Base-by-base conservation (phyloP, 92 coral and sea anemone species). In the Siderastrea radians region DNA sequence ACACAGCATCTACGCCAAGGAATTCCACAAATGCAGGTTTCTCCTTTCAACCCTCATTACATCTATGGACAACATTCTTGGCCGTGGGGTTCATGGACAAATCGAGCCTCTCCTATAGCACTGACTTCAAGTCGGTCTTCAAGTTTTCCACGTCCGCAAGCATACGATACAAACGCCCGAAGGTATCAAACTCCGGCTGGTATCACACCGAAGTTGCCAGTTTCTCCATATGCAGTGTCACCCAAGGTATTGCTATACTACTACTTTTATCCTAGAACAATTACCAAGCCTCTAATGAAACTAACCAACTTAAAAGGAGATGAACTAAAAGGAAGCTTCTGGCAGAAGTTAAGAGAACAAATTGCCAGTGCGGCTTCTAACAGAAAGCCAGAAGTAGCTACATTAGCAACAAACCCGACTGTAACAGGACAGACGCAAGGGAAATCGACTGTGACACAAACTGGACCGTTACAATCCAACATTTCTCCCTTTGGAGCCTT, bases 221-320 rank as follows among this genome's bases (percentile, higher is more conserved):
- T 44, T 50, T 62, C 74, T 48, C 87, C 73, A 12, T 60, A 47
- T 44, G 5, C 79, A 15, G 64, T 9, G 63, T 14, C 87, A 13
- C 87, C 80, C 38, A 49, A 84, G 87, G 87, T 84, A 84, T 74
- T 84, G 26, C 53, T 84, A 26, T 84, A 84, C 72, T 84, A 74
- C 64, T 84, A 84, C 43, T 74, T 47, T 38, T 73, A 84, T 74
- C 87, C 87, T 74, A 84, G 57, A 49, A 64, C 87, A 15, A 50
- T 74, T 38, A 84, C 45, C 73, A 74, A 74, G 19, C 80, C 87
- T 1, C 73, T 26, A 8, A 16, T n/a, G 62, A 84, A 49, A 74
- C 15, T 84, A 47, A n/a, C 80, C 45, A 62, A 38, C 61, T 26
- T 74, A 9, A 19, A 14, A 13, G 72, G 73, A 11, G 43, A 63